Conservation (phyloP, 2,797 vertebrate species). For the Takifugu ocellatus region DNA sequence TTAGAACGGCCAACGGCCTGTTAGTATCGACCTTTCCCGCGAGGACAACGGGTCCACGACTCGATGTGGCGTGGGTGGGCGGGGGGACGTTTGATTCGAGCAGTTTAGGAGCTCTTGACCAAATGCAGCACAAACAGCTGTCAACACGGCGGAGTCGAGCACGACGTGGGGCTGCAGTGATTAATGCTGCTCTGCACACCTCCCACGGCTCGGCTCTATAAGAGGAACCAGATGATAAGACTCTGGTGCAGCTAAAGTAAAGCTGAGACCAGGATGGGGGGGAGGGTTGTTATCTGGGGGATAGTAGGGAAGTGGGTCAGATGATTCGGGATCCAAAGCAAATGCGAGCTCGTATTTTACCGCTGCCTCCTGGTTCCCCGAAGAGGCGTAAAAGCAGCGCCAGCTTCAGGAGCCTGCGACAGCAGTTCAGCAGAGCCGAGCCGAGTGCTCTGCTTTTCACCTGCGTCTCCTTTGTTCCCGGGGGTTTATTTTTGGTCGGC, state of each 20-base stretch:
- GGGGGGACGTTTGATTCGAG: too few relatives aligned
- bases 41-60: conserved; percentile 49
- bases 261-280: conserved; percentile 7
- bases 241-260: conserved; percentile 38
- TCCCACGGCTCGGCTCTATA: conserved; percentile 37
- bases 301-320: conserved; percentile 67
- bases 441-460: too few relatives aligned
- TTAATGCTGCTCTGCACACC: conserved; percentile 33
- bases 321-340: conserved; percentile 68
- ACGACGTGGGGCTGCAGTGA: too few relatives aligned
- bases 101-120: neutral
- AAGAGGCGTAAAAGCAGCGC: conserved; percentile 32
- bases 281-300: conserved; percentile 33
- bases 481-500: too few relatives aligned
- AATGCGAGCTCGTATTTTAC: conserved; percentile 60
- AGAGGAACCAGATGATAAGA: conserved; percentile 41
- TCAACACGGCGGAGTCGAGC: too few relatives aligned
- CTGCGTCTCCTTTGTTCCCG: too few relatives aligned
- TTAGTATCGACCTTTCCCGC: conserved; percentile 7
- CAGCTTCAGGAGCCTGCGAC: too few relatives aligned
- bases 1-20: conserved; percentile 62
- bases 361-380: conserved; percentile 25
- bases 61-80: neutral
- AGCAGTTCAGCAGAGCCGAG: too few relatives aligned
- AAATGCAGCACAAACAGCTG: conserved; percentile 12